These are phyloP conservation scores for Tenodera sinensis DNA, from an alignment of 2,888 invertebrate genomes.

Conservation along the genomic window DNA sequence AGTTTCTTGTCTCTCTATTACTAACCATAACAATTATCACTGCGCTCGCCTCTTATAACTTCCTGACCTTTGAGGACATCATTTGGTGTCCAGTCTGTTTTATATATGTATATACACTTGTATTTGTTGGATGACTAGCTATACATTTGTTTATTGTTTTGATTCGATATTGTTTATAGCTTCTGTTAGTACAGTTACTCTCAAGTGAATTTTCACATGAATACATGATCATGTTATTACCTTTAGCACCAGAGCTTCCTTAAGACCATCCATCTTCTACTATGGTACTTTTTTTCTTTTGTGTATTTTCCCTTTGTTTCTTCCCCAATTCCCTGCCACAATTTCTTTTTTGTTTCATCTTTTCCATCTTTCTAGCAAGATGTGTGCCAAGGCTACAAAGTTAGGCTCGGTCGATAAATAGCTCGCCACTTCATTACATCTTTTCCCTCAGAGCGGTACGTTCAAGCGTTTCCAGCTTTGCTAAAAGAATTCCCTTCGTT, in stretches of 20 bases:
- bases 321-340: neutral
- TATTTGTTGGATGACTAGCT: too few relatives aligned
- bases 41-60: too few relatives aligned
- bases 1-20: too few relatives aligned
- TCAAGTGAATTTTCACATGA: neutral
- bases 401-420: neutral
- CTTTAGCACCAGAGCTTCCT: neutral
- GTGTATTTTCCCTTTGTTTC: neutral
- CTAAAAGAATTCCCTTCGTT: neutral
- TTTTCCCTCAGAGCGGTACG: neutral
- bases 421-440: neutral
- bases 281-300: neutral
- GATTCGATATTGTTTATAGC: too few relatives aligned
- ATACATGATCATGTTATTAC: neutral
- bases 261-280: neutral
- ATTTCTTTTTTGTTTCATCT: neutral
- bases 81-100: too few relatives aligned
- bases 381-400: neutral
- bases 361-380: neutral
- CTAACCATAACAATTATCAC: too few relatives aligned
- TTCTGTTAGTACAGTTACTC: too few relatives aligned
- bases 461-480: neutral
- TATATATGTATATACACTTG: too few relatives aligned
- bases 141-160: too few relatives aligned
- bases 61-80: too few relatives aligned